Conservation (phyloP, 1,140 invertebrate genomes). For the Idris sp. region DNA sequence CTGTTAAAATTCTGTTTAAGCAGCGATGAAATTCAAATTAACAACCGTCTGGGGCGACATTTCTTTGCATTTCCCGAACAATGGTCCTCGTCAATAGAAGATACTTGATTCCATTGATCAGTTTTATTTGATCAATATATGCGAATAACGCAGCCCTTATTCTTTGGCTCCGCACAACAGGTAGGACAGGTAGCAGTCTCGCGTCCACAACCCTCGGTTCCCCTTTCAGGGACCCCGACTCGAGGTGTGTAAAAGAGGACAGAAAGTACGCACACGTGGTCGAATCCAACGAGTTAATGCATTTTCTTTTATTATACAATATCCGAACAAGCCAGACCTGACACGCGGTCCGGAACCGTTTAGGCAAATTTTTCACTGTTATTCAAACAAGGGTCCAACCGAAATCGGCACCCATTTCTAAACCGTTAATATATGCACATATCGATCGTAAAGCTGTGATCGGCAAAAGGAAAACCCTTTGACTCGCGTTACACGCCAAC, state of each 20-base stretch:
- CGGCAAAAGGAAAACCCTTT: conserved; percentile 66
- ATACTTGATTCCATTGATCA: conserved; percentile 74
- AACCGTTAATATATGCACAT: conserved; percentile 71
- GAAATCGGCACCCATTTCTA: conserved; percentile 63
- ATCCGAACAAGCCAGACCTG: conserved; percentile 68
- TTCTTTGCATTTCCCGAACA: conserved; percentile 14
- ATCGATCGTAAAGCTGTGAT: conserved; percentile 73
- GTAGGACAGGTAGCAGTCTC: conserved; percentile 74
- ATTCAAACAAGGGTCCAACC: conserved; percentile 76
- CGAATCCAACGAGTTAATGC: conserved; percentile 69
- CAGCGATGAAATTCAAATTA: not conserved
- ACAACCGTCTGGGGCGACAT: not conserved
- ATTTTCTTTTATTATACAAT: conserved; percentile 75
- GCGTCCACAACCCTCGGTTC: conserved; percentile 21
- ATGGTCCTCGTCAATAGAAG: conserved; percentile 58
- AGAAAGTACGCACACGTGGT: conserved; percentile 26
- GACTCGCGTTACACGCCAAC: conserved; percentile 49
- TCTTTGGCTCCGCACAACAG: conserved; percentile 66
- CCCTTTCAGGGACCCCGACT: conserved; percentile 26
- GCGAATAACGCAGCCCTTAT: conserved; percentile 52
- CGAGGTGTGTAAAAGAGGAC: conserved; percentile 41
- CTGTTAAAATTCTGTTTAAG: too few relatives aligned
- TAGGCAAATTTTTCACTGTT: conserved; percentile 77
- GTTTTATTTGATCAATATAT: conserved; percentile 62
- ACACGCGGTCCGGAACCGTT: conserved; percentile 71